A percentile compares a stretch with the other conserved stretches of the same genome.
Evolutionary conservation across 30 jellyfish, hydroid and myxozoan genomes (phyloP).

Genomic region (Aurelia sp.): DNA sequence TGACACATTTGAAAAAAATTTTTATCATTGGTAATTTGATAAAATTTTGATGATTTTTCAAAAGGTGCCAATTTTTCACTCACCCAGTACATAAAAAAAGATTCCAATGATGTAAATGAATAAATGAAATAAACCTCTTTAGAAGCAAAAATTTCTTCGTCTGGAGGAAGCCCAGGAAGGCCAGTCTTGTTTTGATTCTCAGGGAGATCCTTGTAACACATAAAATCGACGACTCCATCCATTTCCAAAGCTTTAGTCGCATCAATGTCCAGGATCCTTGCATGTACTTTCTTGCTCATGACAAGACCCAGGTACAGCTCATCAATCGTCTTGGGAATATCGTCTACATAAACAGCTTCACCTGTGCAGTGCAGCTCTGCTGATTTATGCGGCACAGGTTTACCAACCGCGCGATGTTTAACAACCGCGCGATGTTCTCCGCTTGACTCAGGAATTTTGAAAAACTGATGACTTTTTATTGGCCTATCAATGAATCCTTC

Average conservation of each 20-base stretch:
- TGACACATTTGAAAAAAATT: too few relatives aligned
- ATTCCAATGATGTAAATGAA: too few relatives aligned
- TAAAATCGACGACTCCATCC: constrained; percentile 40
- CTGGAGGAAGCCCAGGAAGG: not conserved
- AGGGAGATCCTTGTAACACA: constrained; percentile 27
- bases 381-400: constrained; percentile 24
- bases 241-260: constrained; percentile 25
- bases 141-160: constrained; percentile 45
- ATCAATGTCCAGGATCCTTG: constrained; percentile 21
- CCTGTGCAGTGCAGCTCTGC: constrained; percentile 33
- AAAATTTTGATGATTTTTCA: too few relatives aligned
- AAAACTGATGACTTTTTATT: constrained; percentile 34
- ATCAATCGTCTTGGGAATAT: constrained; percentile 6
- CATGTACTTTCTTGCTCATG: constrained; percentile 34
- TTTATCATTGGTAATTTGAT: too few relatives aligned
- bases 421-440: constrained; percentile 18
- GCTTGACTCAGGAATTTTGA: not conserved
- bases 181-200: constrained; percentile 9
- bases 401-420: constrained; percentile 19
- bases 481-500: constrained; percentile 9
- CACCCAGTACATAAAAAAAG: too few relatives aligned
- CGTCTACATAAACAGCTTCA: constrained; percentile 55
- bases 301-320: constrained; percentile 43
- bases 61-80: too few relatives aligned
- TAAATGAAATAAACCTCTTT: not conserved